Conservation (phyloP, 2,888 invertebrate species). For the Agrotis ipsilon region DNA sequence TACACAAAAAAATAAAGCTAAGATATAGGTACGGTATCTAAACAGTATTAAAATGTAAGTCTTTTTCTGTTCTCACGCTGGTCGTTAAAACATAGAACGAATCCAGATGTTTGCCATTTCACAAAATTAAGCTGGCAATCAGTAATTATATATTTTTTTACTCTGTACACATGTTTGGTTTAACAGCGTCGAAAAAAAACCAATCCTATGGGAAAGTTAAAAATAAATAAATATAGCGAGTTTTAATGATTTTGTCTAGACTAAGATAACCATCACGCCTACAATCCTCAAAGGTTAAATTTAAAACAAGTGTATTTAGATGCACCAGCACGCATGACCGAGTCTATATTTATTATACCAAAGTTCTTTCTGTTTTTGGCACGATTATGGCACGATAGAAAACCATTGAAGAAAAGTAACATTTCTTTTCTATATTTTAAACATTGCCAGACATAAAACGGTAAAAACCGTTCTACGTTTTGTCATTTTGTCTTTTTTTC, state of each 20-base stretch:
- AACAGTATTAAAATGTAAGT: background rate
- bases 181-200: constrained; percentile 1
- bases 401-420: too few species aligned
- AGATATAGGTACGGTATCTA: background rate
- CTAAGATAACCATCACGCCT: too few species aligned
- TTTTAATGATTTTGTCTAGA: background rate
- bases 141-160: constrained; percentile 26
- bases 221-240: constrained; percentile 11
- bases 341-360: too few species aligned
- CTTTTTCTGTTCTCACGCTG: constrained; percentile 23
- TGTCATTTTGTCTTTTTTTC: too few species aligned
- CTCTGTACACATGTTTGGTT: constrained; percentile 19
- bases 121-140: constrained; percentile 33
- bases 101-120: constrained; percentile 47
- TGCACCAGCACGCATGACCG: too few species aligned
- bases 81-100: constrained; percentile 14
- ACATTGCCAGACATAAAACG: too few species aligned
- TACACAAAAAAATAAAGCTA: background rate
- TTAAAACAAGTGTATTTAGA: too few species aligned
- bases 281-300: too few species aligned
- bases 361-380: too few species aligned
- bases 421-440: too few species aligned
- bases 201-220: constrained; percentile 10
- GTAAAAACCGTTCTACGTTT: too few species aligned
- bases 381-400: too few species aligned